Conservation (phyloP, 2,797 vertebrate genomes). For the Pempheris klunzingeri region DNA sequence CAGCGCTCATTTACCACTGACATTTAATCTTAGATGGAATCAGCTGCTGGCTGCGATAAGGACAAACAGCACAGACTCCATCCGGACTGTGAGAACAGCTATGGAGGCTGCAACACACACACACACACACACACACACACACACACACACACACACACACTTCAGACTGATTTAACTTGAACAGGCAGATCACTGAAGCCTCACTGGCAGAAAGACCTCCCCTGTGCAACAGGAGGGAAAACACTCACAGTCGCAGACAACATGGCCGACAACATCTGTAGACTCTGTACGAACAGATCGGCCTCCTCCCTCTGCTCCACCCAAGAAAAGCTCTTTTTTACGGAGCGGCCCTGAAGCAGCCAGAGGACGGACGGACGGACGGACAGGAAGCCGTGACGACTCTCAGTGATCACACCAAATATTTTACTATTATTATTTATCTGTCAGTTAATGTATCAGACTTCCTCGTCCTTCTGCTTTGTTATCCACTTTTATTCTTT, state of each 20-base stretch:
- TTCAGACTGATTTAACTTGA: constrained; percentile 49
- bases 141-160: constrained; percentile 7
- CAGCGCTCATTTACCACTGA: constrained; percentile 2
- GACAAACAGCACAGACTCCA: not conserved
- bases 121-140: constrained; percentile 10
- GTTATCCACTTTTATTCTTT: too few relatives aligned
- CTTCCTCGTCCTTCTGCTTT: not conserved
- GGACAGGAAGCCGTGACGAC: constrained; percentile 8
- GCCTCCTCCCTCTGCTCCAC: not conserved
- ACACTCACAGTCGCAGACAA: not conserved
- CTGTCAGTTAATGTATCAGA: not conserved
- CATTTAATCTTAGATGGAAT: constrained; percentile 15
- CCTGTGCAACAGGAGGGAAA: constrained; percentile 37
- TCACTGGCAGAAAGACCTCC: constrained; percentile 41
- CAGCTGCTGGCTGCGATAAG: constrained; percentile 12
- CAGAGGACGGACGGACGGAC: constrained; percentile 5
- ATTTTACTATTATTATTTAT: too few relatives aligned
- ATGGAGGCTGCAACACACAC: not conserved
- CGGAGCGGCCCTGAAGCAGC: not conserved
- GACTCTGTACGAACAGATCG: constrained; percentile 6
- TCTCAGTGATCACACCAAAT: constrained; percentile 1
- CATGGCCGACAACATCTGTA: not conserved
- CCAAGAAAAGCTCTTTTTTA: not conserved
- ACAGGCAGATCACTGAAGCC: constrained; percentile 50
- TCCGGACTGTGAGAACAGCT: not conserved